Evolutionary conservation across 64 coral and sea anemone genomes (phyloP).

Genomic region (Acropora yongei): DNA sequence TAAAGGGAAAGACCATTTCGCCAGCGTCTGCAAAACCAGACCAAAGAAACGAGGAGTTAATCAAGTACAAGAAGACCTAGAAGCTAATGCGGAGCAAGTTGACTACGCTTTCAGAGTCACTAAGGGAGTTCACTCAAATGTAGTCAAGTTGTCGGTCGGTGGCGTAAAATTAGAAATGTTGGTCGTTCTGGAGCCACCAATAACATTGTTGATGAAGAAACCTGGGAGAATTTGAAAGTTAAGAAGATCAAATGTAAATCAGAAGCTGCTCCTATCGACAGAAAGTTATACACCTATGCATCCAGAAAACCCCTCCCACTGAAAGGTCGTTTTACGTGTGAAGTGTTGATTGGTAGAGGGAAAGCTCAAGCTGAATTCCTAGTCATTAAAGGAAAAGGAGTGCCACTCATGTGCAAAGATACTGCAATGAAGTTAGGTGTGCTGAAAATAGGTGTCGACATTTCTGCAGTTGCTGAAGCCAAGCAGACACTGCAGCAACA

Average conservation of each 20-base stretch:
- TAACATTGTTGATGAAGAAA: too few species aligned
- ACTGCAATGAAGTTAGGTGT: too few species aligned
- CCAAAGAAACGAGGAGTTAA: neutral
- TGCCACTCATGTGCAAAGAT: neutral
- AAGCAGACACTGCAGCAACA: neutral
- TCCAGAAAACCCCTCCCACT: neutral
- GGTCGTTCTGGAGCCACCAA: conserved; percentile 7
- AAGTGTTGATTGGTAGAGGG: neutral
- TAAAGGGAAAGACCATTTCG: conserved; percentile 39
- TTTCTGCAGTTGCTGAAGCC: too few species aligned
- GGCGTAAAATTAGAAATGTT: conserved; percentile 23
- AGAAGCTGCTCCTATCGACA: neutral
- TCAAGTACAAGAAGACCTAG: too few species aligned
- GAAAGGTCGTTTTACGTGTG: neutral
- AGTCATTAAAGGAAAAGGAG: neutral
- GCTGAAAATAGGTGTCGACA: too few species aligned
- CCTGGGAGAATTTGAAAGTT: too few species aligned
- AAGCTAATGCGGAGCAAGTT: too few species aligned
- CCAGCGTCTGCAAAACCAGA: conserved; percentile 43
- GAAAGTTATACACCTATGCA: conserved; percentile 34
- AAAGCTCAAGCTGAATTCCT: neutral
- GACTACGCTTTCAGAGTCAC: too few species aligned
- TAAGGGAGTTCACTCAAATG: too few species aligned
- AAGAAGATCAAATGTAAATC: neutral
- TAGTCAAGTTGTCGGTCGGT: neutral